Evolutionary conservation across 2,113 vertebrate genomes (phyloP), one percentile per base, ranked within the genome.

Genomic region (Gymnocephalus cernua): DNA sequence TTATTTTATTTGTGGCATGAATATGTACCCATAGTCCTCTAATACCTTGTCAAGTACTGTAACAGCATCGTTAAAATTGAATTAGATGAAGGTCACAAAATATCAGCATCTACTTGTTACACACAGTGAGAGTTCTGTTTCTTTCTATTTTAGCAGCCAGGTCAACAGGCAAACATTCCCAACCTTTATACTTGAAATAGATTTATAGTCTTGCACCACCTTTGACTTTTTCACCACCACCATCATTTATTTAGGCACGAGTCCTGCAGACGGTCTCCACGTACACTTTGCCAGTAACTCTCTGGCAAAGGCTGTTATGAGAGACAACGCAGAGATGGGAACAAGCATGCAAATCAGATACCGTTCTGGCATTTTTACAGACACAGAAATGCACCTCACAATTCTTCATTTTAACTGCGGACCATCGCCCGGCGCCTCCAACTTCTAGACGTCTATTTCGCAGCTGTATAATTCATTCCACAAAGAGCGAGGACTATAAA

Each of bases 311-410:
- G 57, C 53, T n/a, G 88, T 91, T 82, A 88, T 70, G 65, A 51
- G 58, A 56, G 53, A 48, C 48, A 85, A 82, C 67, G 78, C 63
- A 83, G 85, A 76, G 73, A 86, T 56, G 47, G 68, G 75, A 80
- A 73, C 66, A 77, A 73, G 82, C 76, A 92, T 89, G 89, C 88
- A 90, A 92, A 92, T 93, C 83, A 92, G 78, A 84, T 54, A 61
- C 77, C 70, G 79, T 62, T 76, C 72, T 84, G 88, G 77, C 86
- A 61, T 82, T 84, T 93, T 92, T 91, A 92, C 84, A 71, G 83
- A 89, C 53, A 78, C 64, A 74, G 85, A 91, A 91, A 91, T 85
- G 67, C 79, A 76, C 78, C 87, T 86, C 74, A 48, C 88, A 79
- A 50, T 91, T 78, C 74, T 75, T 92, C 89, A 89, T 74, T 90